These are phyloP conservation scores for Drosophila guanche DNA, from an alignment of 1,140 invertebrate species.

Conservation along the genomic window DNA sequence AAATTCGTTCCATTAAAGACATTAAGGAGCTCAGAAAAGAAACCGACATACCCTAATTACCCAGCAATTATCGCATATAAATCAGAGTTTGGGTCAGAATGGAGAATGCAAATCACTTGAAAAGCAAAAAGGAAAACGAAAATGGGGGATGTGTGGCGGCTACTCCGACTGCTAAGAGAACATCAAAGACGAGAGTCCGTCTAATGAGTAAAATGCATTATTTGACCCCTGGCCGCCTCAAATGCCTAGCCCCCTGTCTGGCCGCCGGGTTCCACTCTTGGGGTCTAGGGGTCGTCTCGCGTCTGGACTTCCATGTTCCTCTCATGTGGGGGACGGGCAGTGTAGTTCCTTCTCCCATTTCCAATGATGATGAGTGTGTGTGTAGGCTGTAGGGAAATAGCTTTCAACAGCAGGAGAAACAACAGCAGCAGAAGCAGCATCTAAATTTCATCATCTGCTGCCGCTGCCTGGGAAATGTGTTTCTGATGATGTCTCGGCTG, in stretches of 20 bases:
- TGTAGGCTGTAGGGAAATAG: slow-evolving; percentile 50
- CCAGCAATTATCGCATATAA: background rate
- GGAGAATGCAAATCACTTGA: slow-evolving; percentile 71
- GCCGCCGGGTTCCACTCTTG: background rate
- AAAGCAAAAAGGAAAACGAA: slow-evolving; percentile 53
- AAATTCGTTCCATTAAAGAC: too few relatives aligned
- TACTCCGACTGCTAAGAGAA: slow-evolving; percentile 23
- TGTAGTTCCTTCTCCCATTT: background rate
- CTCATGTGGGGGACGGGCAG: background rate
- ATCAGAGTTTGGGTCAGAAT: slow-evolving; percentile 11
- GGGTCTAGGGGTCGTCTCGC: too few relatives aligned
- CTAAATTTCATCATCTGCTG: slow-evolving; percentile 64
- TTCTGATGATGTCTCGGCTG: slow-evolving; percentile 51
- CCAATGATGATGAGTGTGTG: too few relatives aligned
- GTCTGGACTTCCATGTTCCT: slow-evolving; percentile 34
- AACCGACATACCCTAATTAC: too few relatives aligned
- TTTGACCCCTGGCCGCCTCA: slow-evolving; percentile 54
- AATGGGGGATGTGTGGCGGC: slow-evolving; percentile 18
- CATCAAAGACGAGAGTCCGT: slow-evolving; percentile 61
- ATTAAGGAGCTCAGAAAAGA: too few relatives aligned
- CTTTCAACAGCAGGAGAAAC: slow-evolving; percentile 54
- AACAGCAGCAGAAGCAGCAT: slow-evolving; percentile 36
- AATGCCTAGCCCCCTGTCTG: slow-evolving; percentile 47
- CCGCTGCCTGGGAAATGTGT: slow-evolving; percentile 42
- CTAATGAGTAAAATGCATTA: slow-evolving; percentile 74